Evolutionary conservation across 1,140 invertebrate species (phyloP).

Genomic region (Drosophila yakuba): DNA sequence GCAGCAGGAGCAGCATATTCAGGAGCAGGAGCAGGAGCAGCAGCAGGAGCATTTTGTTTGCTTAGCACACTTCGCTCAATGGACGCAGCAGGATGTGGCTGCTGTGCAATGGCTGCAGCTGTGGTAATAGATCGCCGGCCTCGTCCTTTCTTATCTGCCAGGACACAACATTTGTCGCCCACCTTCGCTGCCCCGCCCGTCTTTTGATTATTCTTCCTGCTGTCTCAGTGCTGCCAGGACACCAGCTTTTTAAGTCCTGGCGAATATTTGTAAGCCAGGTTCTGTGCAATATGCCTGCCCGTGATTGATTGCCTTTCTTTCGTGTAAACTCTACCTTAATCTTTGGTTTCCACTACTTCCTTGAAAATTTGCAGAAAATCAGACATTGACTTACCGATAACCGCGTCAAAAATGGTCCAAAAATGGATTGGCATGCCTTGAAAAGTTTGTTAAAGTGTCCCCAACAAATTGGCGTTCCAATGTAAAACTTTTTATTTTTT

Average conservation of each 20-base stretch:
- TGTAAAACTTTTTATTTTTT: too few relatives aligned
- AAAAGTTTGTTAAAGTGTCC: too few relatives aligned
- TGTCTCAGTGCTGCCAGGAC: conserved; percentile 13
- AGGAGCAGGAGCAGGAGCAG: background rate
- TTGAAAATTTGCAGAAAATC: background rate
- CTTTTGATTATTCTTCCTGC: conserved; percentile 22
- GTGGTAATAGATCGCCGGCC: conserved; percentile 74
- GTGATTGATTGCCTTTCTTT: conserved; percentile 4
- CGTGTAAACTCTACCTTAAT: background rate
- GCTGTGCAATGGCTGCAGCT: conserved; percentile 11
- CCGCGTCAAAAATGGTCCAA: too few relatives aligned
- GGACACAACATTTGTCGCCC: conserved; percentile 36
- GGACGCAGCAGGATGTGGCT: conserved; percentile 53
- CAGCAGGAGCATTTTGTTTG: conserved; percentile 52
- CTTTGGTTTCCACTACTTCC: background rate
- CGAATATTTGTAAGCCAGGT: conserved; percentile 6
- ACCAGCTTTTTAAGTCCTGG: background rate
- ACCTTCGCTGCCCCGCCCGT: background rate
- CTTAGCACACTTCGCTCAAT: conserved; percentile 80
- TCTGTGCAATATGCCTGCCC: background rate
- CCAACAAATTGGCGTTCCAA: too few relatives aligned
- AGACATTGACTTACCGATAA: too few relatives aligned
- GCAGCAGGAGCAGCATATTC: background rate
- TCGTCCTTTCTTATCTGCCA: conserved; percentile 73
- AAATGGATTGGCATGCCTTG: too few relatives aligned